These are phyloP conservation scores for Aleiodes testaceus DNA, from an alignment of 2,888 invertebrate species.

Conservation along the genomic window DNA sequence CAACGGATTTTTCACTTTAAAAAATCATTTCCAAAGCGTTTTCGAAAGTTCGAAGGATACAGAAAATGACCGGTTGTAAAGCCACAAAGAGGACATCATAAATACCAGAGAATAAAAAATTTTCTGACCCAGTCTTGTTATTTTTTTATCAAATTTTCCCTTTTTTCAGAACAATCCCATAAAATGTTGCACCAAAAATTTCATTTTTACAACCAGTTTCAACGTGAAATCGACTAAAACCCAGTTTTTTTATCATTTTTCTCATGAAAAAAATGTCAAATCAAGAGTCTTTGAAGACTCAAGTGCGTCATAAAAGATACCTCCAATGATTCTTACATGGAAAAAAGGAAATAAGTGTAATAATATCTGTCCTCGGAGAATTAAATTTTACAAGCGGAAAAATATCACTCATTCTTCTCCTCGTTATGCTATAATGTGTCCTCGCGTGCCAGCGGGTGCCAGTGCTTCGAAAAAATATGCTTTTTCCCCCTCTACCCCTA, in stretches of 20 bases:
- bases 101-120: constrained; percentile 34
- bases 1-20: neutral
- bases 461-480: constrained; percentile 41
- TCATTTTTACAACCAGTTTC: constrained; percentile 6
- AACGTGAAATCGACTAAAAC: no score
- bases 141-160: constrained; percentile 33
- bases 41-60: constrained; percentile 23
- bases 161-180: constrained; percentile 4
- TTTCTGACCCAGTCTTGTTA: constrained; percentile 46
- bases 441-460: constrained; percentile 64
- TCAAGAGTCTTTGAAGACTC: no score
- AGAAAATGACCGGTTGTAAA: constrained; percentile 24
- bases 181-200: constrained; percentile 38
- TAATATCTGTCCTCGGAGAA: constrained; percentile 13
- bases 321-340: no score
- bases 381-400: constrained; percentile 31
- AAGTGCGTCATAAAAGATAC: neutral
- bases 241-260: neutral
- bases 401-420: constrained; percentile 35
- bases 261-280: neutral
- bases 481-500: neutral
- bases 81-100: constrained; percentile 38
- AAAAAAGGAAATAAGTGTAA: neutral
- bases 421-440: constrained; percentile 49
- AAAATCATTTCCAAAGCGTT: constrained; percentile 14